A percentile compares a stretch with the other conserved stretches of the same genome.
Evolutionary conservation across 1,140 invertebrate genomes (phyloP).

Genomic region (Acromyrmex charruanus): DNA sequence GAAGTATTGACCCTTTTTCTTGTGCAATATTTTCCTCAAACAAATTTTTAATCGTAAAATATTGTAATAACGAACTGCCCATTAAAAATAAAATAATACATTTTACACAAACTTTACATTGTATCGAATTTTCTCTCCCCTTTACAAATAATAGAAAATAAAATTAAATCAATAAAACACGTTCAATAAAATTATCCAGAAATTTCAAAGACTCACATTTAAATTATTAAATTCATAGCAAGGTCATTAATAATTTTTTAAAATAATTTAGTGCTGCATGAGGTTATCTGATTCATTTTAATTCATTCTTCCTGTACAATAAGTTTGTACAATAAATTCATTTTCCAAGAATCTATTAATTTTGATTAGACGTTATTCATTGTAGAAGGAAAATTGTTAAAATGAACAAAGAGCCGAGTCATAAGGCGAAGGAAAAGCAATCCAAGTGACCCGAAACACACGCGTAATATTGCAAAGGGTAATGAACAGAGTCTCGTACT

Average conservation of each 20-base stretch:
- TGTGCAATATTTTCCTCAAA: not conserved
- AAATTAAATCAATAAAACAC: not conserved
- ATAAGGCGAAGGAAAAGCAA: not conserved
- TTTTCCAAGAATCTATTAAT: slow-evolving; percentile 48
- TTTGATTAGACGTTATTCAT: slow-evolving; percentile 41
- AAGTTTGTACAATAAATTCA: not conserved
- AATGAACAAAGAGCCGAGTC: slow-evolving; percentile 42
- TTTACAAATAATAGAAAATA: not conserved
- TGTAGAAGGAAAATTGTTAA: slow-evolving; percentile 24
- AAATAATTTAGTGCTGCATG: not conserved
- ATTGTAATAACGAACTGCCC: not conserved
- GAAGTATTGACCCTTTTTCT: not conserved
- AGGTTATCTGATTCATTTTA: not conserved
- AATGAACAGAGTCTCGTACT: slow-evolving; percentile 55
- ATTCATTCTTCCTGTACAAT: slow-evolving; percentile 7
- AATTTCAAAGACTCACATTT: not conserved
- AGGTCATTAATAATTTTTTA: not conserved
- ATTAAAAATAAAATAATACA: not conserved
- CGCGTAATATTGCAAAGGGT: slow-evolving; percentile 37
- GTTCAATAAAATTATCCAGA: not conserved
- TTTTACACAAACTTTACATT: not conserved
- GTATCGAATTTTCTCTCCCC: not conserved
- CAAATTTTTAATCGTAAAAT: not conserved
- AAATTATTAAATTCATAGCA: not conserved
- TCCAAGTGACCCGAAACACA: not conserved